Evolutionary conservation across 2,113 vertebrate genomes (phyloP).

Genomic region (Coptodon bakossiorum): DNA sequence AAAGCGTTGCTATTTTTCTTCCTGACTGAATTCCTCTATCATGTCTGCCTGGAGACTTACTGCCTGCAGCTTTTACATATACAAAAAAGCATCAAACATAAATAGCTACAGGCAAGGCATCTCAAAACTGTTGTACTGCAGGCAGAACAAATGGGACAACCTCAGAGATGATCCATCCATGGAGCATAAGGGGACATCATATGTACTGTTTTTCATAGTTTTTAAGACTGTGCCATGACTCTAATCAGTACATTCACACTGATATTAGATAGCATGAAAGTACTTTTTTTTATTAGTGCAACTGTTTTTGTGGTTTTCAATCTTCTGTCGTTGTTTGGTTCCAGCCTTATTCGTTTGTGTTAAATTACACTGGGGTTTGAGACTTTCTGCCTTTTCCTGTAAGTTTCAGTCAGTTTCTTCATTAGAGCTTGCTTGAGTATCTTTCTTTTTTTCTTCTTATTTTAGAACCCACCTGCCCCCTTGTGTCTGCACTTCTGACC

Average conservation of each 20-base stretch:
- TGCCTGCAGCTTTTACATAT: background rate
- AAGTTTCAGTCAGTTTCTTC: background rate
- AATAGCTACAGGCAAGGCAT: background rate
- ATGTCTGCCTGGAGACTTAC: background rate
- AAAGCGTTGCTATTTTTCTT: background rate
- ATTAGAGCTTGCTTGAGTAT: background rate
- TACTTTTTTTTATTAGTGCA: background rate
- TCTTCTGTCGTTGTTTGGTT: rapidly evolving
- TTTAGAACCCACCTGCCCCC: background rate
- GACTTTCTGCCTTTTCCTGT: background rate
- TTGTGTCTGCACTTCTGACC: background rate
- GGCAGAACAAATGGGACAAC: constrained; percentile 60
- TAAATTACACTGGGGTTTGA: background rate
- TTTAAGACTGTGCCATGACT: background rate
- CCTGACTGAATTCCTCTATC: background rate
- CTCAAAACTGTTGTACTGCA: background rate
- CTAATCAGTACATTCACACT: background rate
- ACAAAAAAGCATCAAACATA: background rate
- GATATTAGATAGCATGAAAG: background rate
- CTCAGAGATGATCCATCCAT: constrained; percentile 49
- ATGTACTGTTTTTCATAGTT: background rate
- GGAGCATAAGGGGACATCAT: constrained; percentile 10
- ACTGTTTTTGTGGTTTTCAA: background rate
- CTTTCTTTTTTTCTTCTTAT: background rate
- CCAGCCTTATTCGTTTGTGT: background rate